Evolutionary conservation across 1,140 invertebrate genomes (phyloP), one percentile per base, ranked within the genome.

Genomic region (Hormaphis cornu): DNA sequence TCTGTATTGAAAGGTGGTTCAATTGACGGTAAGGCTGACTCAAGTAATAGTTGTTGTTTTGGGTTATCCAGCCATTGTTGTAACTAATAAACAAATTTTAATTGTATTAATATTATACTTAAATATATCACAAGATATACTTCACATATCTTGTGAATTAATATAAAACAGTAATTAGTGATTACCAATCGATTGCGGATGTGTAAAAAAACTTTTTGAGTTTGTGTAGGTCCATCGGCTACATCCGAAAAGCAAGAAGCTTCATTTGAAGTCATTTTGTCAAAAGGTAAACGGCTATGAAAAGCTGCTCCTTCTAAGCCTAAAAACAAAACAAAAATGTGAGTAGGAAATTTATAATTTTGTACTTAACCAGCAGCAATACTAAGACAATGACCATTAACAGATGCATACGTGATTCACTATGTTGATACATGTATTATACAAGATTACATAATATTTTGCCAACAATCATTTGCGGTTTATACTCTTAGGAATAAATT

Each of bases 11-110:
- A 98, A 1, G 93, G 92, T 16, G 89, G 81, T 79, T 96, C 93
- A 75, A 98, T 86, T 74, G 87, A 86, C 22, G 87, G 83, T 14
- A 96, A 77, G 30, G 86, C 86, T 79, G 86, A 85, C 75, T 96
- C 91, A 73, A 89, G 82, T 24, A 89, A 89, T 10, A 98, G 79
- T 76, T 99, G 93, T 73, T 90, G 84, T 75, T 95, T 95, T 0
- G 95, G 93, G 82, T 97, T 95, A 75, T 97, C 92, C 54, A 98
- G 82, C 96, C 96, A 98, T 74, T 97, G 83, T 80, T 97, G 93
- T n/a, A 98, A 80, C 81, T 89, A 74, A 73, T 81, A 78, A 66
- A 42, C 72, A 50, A 70, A 56, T 37, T 71, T 28, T 46, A 70
- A 30, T 30, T 54, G 22, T 70, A 54, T 61, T 44, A 4, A 8